Base-by-base conservation (phyloP, 2,113 vertebrate species). In the Psittacula cyanocephala region DNA sequence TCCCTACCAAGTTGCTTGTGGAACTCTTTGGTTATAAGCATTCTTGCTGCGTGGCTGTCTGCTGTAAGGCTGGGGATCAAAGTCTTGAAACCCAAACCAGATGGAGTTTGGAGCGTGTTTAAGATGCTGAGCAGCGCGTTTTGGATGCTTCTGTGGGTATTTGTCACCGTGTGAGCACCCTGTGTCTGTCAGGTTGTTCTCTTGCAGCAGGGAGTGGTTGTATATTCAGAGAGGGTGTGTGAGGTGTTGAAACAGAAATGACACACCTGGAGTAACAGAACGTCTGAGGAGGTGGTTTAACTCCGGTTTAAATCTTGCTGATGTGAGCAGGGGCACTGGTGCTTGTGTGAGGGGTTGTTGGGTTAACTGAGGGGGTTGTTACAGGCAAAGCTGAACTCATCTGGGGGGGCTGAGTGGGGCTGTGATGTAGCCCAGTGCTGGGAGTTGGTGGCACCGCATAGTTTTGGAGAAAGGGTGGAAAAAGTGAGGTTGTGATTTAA, bases 21-120 rank as follows among this genome's bases (percentile, higher is more conserved):
- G 39, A 59, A 9, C 25, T 17, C 35, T 49, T 49, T 17, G 46
- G 25, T 20, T 52, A 20, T 35, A 35, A 57, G 37, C 43, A 1
- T 62, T 16, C 7, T 22, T 0, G 1, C n/a, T 53, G 43, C 11
- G 2, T 7, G 12, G 57, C 23, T 52, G 57, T 4, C 20, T n/a
- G 57, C 13, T 59, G 11, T 18, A 2, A 57, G 22, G 5, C 47
- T 11, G 67, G 23, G 43, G 52, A 44, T 59, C 75, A 13, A n/a
- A 93, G 81, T 81, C 65, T 81, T 47, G 29, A 6, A 41, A 24
- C 50, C 39, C 33, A 4, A 44, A 18, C 27, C 37, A 11, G 9
- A 4, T n/a, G 50, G 47, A 31, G 65, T 31, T 1, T 49, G 43
- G 31, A 59, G 65, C 1, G 0, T 1, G 0, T n/a, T 19, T 4